These are phyloP conservation scores for Pectinophora gossypiella DNA, from an alignment of 1,140 invertebrate species.

Conservation along the genomic window DNA sequence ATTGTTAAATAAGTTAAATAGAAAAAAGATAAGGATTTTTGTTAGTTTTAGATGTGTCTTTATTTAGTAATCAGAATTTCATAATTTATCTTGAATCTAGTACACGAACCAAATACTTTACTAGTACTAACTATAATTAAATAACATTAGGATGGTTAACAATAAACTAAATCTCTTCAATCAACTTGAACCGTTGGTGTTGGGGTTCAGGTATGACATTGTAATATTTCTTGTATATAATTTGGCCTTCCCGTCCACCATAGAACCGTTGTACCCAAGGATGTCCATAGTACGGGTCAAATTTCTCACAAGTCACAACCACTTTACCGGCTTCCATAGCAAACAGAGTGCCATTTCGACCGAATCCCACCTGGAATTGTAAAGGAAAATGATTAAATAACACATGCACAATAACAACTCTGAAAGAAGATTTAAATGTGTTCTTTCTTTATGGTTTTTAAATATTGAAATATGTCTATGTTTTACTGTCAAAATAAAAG, in stretches of 20 bases:
- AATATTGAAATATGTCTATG: no score
- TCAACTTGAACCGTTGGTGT: slow-evolving; percentile 83
- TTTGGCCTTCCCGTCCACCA: slow-evolving; percentile 75
- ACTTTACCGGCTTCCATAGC: slow-evolving; percentile 85
- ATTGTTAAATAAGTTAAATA: no score
- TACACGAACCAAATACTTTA: no score
- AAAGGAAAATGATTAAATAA: no score
- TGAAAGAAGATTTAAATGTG: no score
- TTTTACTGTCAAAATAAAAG: no score
- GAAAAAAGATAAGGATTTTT: no score
- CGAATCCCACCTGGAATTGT: slow-evolving; percentile 83
- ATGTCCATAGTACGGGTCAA: slow-evolving; percentile 83
- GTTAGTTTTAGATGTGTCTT: no score
- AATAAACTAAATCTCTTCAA: slow-evolving; percentile 72
- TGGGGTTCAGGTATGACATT: slow-evolving; percentile 86
- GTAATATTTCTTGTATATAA: slow-evolving; percentile 89
- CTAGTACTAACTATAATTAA: slow-evolving; percentile 6
- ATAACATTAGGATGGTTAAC: background rate
- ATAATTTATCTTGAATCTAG: no score
- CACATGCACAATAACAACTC: no score
- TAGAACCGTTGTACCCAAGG: slow-evolving; percentile 81
- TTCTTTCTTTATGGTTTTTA: no score
- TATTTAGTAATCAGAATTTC: no score
- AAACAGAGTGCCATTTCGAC: slow-evolving; percentile 84
- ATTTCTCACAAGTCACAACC: slow-evolving; percentile 84